Base-by-base conservation (phyloP, 2,113 vertebrate species). In the Indicator indicator region DNA sequence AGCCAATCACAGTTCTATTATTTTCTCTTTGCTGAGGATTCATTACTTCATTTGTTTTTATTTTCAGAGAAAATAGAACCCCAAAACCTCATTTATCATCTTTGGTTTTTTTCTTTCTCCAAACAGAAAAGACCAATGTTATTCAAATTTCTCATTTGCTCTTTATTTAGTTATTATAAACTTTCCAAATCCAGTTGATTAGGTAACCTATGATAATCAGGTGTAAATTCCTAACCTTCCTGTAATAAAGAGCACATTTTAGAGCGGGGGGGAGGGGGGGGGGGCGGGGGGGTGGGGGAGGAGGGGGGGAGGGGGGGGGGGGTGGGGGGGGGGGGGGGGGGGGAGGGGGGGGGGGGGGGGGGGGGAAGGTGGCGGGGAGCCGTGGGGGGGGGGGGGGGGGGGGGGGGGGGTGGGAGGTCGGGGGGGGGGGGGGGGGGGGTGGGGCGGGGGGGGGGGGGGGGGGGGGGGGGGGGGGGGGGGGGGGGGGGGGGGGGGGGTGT, bases 31-130 rank as follows among this genome's bases (percentile, higher is more conserved):
- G 23, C 5, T 83, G 40, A 83, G 4, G 20, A n/a, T 59, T 78
- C 32, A 74, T 17, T 62, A 16, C 7, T 48, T 84, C 8, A 58
- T 36, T 56, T 73, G 59, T 80, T 76, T 5, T 18, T 9, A 21
- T 54, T 59, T 30, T 23, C 27, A 42, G 33, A 64, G 50, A 89
- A 76, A 89, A 24, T 24, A 70, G 10, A 63, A 70, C 50, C 55
- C 0, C 14, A 15, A 54, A 48, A 77, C 36, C 50, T 27, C 30
- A 21, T 63, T 20, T n/a, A 14, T 54, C 0, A 11, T 16, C 4
- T 65, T 62, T 63, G 50, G 13, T 54, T 54, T 55, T 55, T 55
- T 55, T 54, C 13, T 27, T 36, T 50, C 18, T 16, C 17, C 26
- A 27, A 8, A 55, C 6, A 55, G 15, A 27, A 65, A 6, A 44